Conservation (phyloP, 2,113 vertebrate genomes). For the Plestiodon gilberti region DNA sequence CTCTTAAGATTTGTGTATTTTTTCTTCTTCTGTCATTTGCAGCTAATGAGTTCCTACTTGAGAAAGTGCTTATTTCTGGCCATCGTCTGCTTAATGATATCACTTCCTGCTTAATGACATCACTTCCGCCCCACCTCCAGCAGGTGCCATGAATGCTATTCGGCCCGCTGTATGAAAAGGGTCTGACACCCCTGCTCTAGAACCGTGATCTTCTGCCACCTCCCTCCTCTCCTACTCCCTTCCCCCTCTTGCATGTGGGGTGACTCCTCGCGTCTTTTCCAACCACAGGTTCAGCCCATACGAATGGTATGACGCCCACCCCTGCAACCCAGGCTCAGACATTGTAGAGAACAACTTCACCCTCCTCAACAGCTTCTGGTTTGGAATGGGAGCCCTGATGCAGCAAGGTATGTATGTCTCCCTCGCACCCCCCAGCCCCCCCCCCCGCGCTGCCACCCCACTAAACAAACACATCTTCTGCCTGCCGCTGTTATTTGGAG, state of each 20-base stretch:
- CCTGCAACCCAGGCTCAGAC: conserved; percentile 95
- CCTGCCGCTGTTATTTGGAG: not conserved
- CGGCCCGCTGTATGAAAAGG: too few relatives aligned
- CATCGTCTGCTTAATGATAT: too few relatives aligned
- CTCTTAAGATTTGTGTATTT: too few relatives aligned
- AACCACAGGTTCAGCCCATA: conserved; percentile 92
- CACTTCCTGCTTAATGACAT: too few relatives aligned
- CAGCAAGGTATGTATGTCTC: conserved; percentile 92
- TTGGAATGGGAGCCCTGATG: conserved; percentile 96
- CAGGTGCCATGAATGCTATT: too few relatives aligned
- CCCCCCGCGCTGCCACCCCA: rapidly evolving
- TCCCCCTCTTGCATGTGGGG: rapidly evolving
- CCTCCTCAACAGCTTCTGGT: conserved; percentile 98
- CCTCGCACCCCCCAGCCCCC: rapidly evolving
- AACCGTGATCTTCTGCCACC: not conserved
- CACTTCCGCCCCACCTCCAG: too few relatives aligned
- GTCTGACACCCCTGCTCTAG: too few relatives aligned
- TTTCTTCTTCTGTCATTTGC: too few relatives aligned
- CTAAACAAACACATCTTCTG: rapidly evolving
- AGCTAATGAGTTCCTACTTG: too few relatives aligned
- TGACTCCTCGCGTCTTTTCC: not conserved
- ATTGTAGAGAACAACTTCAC: conserved; percentile 99
- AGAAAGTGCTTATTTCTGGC: too few relatives aligned
- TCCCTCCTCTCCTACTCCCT: not conserved
- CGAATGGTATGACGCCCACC: conserved; percentile 97